A percentile compares a stretch with the other conserved stretches of the same genome.
phyloP scores from a whole-genome alignment of 2,797 vertebrate genomes.

The Parauchenoglanis ngamensis region DNA sequence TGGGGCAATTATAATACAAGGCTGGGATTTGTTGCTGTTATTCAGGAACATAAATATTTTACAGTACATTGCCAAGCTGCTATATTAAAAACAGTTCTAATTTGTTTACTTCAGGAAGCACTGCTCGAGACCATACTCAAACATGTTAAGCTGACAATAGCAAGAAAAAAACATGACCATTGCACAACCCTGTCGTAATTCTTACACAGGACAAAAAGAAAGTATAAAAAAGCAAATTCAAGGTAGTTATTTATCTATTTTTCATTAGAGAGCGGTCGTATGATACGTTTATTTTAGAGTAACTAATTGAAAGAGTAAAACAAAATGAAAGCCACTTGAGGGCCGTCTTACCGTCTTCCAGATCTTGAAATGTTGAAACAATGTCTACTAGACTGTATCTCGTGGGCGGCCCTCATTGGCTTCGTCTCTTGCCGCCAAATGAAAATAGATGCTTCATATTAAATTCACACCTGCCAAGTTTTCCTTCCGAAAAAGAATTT shows the following conservation, averaged over 20 bases:
- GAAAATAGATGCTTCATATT: conserved; percentile 61
- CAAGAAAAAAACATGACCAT: conserved; percentile 8
- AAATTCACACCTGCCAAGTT: conserved; percentile 37
- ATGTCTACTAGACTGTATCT: conserved; percentile 62
- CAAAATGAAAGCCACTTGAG: neutral
- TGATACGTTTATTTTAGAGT: neutral
- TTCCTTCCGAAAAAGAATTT: conserved; percentile 11
- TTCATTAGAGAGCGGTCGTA: neutral
- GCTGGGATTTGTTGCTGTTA: conserved; percentile 7
- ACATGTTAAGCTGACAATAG: conserved; percentile 1
- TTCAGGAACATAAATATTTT: conserved; percentile 25
- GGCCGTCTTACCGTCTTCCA: conserved; percentile 55
- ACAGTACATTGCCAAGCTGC: neutral
- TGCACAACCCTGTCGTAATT: neutral
- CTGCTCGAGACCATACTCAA: neutral
- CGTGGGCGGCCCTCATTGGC: conserved; percentile 52
- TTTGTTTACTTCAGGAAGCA: conserved; percentile 10
- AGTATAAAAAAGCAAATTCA: neutral
- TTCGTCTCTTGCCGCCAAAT: conserved; percentile 63
- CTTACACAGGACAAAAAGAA: neutral
- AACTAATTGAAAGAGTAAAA: neutral
- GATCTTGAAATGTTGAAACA: conserved; percentile 37
- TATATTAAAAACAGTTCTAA: neutral
- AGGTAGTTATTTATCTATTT: neutral
- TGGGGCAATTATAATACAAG: conserved; percentile 8